Base-by-base conservation (phyloP, 2,113 vertebrate species). In the Corythoichthys intestinalis region DNA sequence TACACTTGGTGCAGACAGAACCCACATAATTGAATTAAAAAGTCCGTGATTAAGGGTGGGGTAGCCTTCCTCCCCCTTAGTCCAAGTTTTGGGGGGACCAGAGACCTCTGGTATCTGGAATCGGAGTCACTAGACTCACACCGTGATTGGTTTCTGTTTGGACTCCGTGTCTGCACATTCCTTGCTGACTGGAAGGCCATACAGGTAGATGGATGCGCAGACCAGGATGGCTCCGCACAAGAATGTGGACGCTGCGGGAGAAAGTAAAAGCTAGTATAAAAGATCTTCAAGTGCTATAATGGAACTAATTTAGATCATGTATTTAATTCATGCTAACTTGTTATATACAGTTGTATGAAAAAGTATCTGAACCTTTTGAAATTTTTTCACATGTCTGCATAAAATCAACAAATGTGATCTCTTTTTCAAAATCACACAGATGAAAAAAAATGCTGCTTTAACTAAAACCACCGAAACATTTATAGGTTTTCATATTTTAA, bases 171-270 rank as follows among this genome's bases (percentile, higher is more conserved):
- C 84, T 0, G 72, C 44, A 52, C 92, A 91, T 20, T 80, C 47
- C 2, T 69, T 81, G 37, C 77, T 83, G 52, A 96, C 67, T 80
- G 97, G 97, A 83, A 98, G 91, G 71, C 97, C 97, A 11, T 99
- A 96, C 61, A 96, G 86, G 83, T 98, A 99, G 80, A 99, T 99
- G 78, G 97, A 98, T 81, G 97, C n/a, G 44, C 96, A 98, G 17
- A 99, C 97, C 5, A 99, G 88, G 73, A 93, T 3, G 10, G 96
- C 83, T 52, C 97, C 97, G 11, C 88, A 47, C 58, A 87, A 78
- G 85, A 99, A 99, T 0, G 90, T 93, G 47, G 89, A 6, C 6
- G 96, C 97, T 99, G 90, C 53, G 87, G 1, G 44, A 34, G 74
- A 64, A 12, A 44, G 20, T 28, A 28, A 28, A 1, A 28, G 20